Evolutionary conservation across 2,113 vertebrate genomes (phyloP).

Genomic region (Sminthopsis crassicaudata): DNA sequence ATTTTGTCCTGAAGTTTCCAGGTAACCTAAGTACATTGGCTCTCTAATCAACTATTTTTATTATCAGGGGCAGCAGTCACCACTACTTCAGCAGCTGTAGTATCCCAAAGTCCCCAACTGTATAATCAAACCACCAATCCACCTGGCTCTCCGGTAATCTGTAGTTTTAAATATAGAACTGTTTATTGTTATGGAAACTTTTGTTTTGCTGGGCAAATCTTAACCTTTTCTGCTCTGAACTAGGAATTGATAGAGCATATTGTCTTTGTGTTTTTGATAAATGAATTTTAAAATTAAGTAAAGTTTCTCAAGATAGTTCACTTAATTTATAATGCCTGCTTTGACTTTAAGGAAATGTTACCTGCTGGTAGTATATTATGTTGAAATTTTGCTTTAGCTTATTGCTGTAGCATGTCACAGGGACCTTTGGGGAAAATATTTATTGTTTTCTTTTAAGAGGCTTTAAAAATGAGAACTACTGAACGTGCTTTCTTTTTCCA

Average conservation of each 20-base stretch:
- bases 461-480: conserved; percentile 64
- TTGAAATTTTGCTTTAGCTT: conserved; percentile 38
- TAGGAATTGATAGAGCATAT: conserved; percentile 23
- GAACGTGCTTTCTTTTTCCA: conserved; percentile 79
- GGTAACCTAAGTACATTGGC: conserved; percentile 19
- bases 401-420: conserved; percentile 39
- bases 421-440: conserved; percentile 51
- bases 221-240: conserved; percentile 31
- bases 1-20: conserved; percentile 33
- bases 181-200: conserved; percentile 29
- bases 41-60: conserved; percentile 55
- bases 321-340: conserved; percentile 50
- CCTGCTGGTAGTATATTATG: conserved; percentile 10
- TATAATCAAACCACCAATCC: conserved; percentile 92
- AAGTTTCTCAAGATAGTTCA: conserved; percentile 12
- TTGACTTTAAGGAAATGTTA: conserved; percentile 34
- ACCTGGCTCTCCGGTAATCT: conserved; percentile 90
- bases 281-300: conserved; percentile 20
- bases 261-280: conserved; percentile 29
- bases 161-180: conserved; percentile 60
- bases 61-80: conserved; percentile 85
- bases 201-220: conserved; percentile 5
- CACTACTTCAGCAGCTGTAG: conserved; percentile 92
- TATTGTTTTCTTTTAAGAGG: conserved; percentile 62
- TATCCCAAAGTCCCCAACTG: conserved; percentile 93